phyloP scores from a whole-genome alignment of 2,797 vertebrate genomes.

The Poeciliopsis turneri region DNA sequence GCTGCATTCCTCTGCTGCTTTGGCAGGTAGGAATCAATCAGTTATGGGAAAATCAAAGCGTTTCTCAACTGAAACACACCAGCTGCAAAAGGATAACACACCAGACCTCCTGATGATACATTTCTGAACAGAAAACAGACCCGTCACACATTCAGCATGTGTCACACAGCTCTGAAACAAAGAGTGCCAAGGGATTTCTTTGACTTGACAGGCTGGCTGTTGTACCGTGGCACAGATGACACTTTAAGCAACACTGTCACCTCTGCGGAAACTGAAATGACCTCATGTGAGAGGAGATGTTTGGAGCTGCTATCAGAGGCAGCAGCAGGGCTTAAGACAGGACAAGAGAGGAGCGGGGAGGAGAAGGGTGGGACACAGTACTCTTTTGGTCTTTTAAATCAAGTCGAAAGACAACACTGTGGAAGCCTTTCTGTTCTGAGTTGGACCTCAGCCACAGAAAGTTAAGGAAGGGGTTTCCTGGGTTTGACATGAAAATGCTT shows the following conservation, averaged over 20 bases:
- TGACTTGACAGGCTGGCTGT: slow-evolving; percentile 62
- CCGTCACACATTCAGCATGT: slow-evolving; percentile 59
- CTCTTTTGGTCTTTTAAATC: slow-evolving; percentile 42
- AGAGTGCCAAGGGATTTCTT: slow-evolving; percentile 59
- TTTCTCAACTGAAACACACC: slow-evolving; percentile 22
- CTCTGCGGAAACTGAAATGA: slow-evolving; percentile 62
- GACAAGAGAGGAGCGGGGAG: slow-evolving; percentile 25
- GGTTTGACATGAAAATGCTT: slow-evolving; percentile 72
- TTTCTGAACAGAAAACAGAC: slow-evolving; percentile 61
- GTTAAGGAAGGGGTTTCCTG: slow-evolving; percentile 34
- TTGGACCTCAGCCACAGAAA: slow-evolving; percentile 36
- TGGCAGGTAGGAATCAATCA: slow-evolving; percentile 4
- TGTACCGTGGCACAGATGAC: slow-evolving; percentile 68
- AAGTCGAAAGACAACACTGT: neutral
- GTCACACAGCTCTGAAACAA: slow-evolving; percentile 49
- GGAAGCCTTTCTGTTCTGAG: neutral
- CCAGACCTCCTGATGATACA: slow-evolving; percentile 53
- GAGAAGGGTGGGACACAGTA: slow-evolving; percentile 24
- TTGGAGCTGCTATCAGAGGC: slow-evolving; percentile 56
- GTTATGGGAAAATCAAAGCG: slow-evolving; percentile 27
- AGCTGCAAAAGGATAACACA: slow-evolving; percentile 43
- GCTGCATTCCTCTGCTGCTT: neutral
- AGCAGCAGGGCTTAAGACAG: slow-evolving; percentile 57
- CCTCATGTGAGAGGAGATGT: slow-evolving; percentile 67
- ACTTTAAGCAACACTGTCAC: slow-evolving; percentile 74